These are phyloP conservation scores for Dione juno DNA, from an alignment of 2,888 invertebrate genomes.

Conservation along the genomic window DNA sequence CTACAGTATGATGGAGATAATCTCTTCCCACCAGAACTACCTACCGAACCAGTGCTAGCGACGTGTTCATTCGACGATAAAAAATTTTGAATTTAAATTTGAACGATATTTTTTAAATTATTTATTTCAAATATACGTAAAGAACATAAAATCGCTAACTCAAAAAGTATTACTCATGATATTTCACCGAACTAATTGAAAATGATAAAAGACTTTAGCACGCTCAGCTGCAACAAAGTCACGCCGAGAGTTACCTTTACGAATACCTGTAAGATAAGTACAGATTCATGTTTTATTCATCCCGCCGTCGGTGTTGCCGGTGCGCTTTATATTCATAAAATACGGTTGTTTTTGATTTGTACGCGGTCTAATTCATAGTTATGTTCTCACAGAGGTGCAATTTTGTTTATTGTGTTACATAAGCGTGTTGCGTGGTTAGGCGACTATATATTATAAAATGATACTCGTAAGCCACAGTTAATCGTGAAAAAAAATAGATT, in stretches of 20 bases:
- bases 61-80: too few relatives aligned
- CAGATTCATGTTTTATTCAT: constrained; percentile 47
- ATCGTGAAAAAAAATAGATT: too few relatives aligned
- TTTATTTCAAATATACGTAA: not conserved
- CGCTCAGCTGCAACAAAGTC: constrained; percentile 35
- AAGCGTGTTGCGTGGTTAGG: constrained; percentile 17
- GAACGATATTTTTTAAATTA: too few relatives aligned
- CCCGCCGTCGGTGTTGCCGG: constrained; percentile 36
- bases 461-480: too few relatives aligned
- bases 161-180: not conserved
- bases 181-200: constrained; percentile 23
- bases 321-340: constrained; percentile 43
- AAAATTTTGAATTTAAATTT: too few relatives aligned
- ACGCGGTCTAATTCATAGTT: constrained; percentile 40
- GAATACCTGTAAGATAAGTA: constrained; percentile 42
- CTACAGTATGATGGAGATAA: too few relatives aligned
- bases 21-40: too few relatives aligned
- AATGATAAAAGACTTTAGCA: constrained; percentile 30
- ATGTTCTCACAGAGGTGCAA: constrained; percentile 25
- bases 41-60: too few relatives aligned
- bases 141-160: not conserved
- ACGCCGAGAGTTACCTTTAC: constrained; percentile 31
- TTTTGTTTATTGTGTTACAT: constrained; percentile 33
- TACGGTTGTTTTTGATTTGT: constrained; percentile 44
- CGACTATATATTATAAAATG: not conserved